These are phyloP conservation scores for Desmodus rotundus DNA, from an alignment of 2,113 vertebrate species.

Conservation along the genomic window DNA sequence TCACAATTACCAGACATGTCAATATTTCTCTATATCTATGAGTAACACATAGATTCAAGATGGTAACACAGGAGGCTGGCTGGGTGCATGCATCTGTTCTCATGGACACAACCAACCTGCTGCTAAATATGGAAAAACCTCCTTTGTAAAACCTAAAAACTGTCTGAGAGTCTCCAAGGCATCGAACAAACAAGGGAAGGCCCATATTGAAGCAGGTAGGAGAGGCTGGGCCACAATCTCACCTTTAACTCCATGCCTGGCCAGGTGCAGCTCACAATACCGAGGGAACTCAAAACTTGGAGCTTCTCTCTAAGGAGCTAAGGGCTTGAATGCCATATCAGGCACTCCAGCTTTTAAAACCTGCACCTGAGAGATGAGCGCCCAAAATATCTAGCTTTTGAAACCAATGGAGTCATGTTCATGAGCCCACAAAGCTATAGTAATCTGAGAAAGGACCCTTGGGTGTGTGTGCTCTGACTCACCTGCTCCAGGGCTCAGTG, in stretches of 20 bases:
- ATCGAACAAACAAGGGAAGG: background rate
- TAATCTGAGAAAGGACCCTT: background rate
- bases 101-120: background rate
- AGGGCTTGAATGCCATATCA: background rate
- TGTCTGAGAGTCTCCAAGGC: background rate
- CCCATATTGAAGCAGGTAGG: background rate
- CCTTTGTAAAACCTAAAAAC: background rate
- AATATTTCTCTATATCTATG: background rate
- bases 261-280: rapidly evolving
- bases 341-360: background rate
- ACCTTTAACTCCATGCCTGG: rapidly evolving
- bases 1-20: background rate
- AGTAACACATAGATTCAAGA: background rate
- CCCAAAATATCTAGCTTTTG: background rate
- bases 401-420: background rate
- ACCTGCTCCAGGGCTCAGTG: too few relatives aligned
- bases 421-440: background rate
- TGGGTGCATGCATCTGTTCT: background rate
- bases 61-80: background rate
- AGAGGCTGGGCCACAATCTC: background rate
- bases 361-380: background rate
- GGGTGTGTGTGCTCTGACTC: too few relatives aligned
- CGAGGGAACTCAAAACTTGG: background rate
- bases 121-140: background rate
- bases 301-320: background rate